Conservation (phyloP, 2,797 vertebrate genomes). For the Anas acuta region DNA sequence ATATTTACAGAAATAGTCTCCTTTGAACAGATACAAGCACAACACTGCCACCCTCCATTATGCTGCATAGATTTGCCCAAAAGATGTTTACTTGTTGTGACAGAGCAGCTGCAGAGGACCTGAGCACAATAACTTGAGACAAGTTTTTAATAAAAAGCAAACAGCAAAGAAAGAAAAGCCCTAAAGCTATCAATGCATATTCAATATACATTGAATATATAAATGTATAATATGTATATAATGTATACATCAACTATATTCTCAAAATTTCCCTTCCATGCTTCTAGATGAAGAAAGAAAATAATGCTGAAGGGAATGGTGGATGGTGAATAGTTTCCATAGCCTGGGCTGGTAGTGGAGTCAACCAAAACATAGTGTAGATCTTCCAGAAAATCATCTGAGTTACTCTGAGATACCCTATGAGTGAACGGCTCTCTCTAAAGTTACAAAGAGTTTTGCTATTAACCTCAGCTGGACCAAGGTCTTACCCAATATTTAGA, state of each 20-base stretch:
- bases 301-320: background rate
- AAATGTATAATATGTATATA: too few species aligned
- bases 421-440: background rate
- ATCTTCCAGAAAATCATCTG: background rate
- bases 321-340: background rate
- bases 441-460: conserved; percentile 7
- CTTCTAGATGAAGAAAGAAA: background rate
- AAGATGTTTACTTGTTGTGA: background rate
- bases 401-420: background rate
- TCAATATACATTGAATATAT: too few species aligned
- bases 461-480: background rate
- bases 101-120: background rate
- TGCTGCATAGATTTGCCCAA: background rate
- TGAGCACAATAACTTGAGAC: background rate
- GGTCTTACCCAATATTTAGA: conserved; percentile 16
- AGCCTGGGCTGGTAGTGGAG: background rate
- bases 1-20: background rate
- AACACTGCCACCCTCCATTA: background rate
- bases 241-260: background rate
- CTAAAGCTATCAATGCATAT: background rate
- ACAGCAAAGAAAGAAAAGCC: background rate
- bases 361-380: background rate
- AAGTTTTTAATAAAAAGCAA: background rate
- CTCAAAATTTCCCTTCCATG: background rate
- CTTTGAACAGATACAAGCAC: background rate